Evolutionary conservation across 2,797 vertebrate genomes (phyloP), one percentile per base, ranked within the genome.

Genomic region (Merluccius polli): DNA sequence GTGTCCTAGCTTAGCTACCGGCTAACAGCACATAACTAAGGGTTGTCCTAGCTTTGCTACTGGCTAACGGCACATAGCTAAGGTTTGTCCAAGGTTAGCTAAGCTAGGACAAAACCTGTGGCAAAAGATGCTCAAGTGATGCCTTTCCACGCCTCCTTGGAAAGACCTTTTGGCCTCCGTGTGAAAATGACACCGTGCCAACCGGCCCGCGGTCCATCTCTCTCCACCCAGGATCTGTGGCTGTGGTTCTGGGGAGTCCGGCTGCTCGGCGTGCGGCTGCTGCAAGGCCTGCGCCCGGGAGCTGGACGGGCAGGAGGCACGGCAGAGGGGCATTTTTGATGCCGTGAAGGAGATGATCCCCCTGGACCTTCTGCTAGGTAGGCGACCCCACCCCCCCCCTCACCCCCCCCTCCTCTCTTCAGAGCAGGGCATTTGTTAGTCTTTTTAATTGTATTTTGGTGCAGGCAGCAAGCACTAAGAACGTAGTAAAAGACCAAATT

Each of bases 291-390:
- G 98, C 88, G 98, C 98, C 80, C 93, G 97, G 85, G 98, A 99
- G 81, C 90, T 99, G 82, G 98, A 99, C 81, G 98, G 98, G 76
- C 98, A 98, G 84, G 98, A 99, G 80, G 98, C 97, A 81, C 93
- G 97, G 73, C 97, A 99, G 91, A 95, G 98, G 88, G 98, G 98
- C 85, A 99, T 99, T 89, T 97, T 99, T 82, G 98, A 99, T 87
- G 98, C 98, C 38, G 97, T 99, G 48, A 99, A 99, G 90, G 98
- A 99, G 90, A 99, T 99, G 98, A 99, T 99, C 87, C 98, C 98
- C 8, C 92, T 99, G 92, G 98, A 99, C 86, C 94, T 99, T 77
- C 94, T 99, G 73, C 91, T 99, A 88, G 97, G 98, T 99, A 96
- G 91, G 73, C 10, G 12, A 29, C 82, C 84, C 81, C 29, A 63